Evolutionary conservation across 2,888 invertebrate genomes (phyloP).

Genomic region (Apotomis capreana): DNA sequence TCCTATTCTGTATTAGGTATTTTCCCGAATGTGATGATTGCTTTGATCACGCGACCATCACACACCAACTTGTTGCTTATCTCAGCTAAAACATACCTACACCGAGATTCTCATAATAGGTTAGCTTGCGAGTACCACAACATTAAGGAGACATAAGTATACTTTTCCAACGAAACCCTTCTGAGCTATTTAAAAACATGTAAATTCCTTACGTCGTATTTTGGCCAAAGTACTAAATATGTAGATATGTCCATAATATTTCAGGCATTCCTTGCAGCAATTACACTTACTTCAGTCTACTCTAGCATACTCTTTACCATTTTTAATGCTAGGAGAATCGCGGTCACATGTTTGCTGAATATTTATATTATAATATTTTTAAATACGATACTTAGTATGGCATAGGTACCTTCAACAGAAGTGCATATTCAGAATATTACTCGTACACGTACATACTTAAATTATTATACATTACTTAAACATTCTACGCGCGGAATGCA

Average conservation of each 20-base stretch:
- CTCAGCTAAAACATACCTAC: too few relatives aligned
- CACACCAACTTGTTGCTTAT: too few relatives aligned
- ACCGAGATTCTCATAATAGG: too few relatives aligned
- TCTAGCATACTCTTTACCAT: not conserved
- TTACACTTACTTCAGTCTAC: not conserved
- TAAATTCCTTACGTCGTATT: not conserved
- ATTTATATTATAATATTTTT: slow-evolving; percentile 12
- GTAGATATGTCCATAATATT: not conserved
- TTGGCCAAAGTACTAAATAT: not conserved
- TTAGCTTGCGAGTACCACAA: too few relatives aligned
- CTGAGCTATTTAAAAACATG: not conserved
- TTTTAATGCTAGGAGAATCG: not conserved
- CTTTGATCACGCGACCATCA: too few relatives aligned
- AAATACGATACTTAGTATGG: slow-evolving; percentile 13
- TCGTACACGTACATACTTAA: not conserved
- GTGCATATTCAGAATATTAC: slow-evolving; percentile 25
- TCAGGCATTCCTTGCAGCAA: not conserved
- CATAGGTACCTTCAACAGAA: slow-evolving; percentile 8
- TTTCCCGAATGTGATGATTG: too few relatives aligned
- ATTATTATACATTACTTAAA: slow-evolving; percentile 6
- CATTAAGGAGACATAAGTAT: too few relatives aligned
- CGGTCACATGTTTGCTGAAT: slow-evolving; percentile 8
- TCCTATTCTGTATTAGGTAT: too few relatives aligned
- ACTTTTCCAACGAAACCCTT: not conserved
- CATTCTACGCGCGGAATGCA: slow-evolving; percentile 22